Conservation (phyloP, 2,888 invertebrate species). For the Diplolepis rosae region DNA sequence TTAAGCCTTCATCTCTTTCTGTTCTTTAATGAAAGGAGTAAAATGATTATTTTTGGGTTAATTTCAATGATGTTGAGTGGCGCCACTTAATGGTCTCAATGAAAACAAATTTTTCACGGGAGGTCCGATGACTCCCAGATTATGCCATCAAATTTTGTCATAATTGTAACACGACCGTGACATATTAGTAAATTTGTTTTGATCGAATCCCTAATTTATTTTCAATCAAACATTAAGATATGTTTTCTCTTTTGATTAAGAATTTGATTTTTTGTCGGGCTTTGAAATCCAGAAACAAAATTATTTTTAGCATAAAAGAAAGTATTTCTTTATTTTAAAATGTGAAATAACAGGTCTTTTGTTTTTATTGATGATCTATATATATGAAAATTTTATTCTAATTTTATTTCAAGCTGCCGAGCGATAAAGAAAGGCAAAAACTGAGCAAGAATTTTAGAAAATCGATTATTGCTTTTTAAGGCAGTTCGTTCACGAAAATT, state of each 20-base stretch:
- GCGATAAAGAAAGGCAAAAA: too few species aligned
- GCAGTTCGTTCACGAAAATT: too few species aligned
- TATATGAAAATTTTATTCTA: too few species aligned
- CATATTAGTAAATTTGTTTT: neutral
- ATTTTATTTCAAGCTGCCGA: too few species aligned
- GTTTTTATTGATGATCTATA: too few species aligned
- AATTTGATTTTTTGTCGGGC: neutral
- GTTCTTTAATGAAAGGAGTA: conserved; percentile 8
- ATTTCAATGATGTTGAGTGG: neutral
- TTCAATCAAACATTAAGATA: neutral
- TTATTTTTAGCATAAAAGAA: too few species aligned
- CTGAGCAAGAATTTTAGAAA: too few species aligned
- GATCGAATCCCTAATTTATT: neutral
- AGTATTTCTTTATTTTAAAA: too few species aligned
- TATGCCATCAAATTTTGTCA: neutral
- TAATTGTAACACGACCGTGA: conserved; percentile 7
- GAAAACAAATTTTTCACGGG: neutral
- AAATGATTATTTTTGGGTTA: conserved; percentile 17
- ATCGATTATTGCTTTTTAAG: too few species aligned
- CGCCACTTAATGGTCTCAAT: neutral
- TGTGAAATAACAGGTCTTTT: too few species aligned
- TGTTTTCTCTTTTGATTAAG: neutral
- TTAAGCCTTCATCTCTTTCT: neutral
- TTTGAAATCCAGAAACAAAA: neutral
- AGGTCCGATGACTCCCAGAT: conserved; percentile 4